Evolutionary conservation across 2,113 vertebrate species (phyloP), one percentile per base, ranked within the genome.

Genomic region (Nesogale talazaci): DNA sequence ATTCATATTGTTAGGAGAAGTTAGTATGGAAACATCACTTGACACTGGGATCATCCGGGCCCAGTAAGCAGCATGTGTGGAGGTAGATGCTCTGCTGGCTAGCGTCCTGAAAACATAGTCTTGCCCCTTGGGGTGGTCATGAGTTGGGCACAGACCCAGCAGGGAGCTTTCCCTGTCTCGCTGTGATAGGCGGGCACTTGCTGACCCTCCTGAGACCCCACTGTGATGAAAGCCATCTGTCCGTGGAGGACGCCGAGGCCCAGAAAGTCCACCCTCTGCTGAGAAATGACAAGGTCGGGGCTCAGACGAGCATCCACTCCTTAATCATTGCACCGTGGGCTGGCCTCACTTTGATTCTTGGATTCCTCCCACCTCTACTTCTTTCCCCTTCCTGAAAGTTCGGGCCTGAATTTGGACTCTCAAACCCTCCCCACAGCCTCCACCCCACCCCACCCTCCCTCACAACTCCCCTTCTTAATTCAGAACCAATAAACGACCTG

Each of bases 321-420:
- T 36, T 59, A 14, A 2, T 70, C 59, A n/a, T n/a, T 31, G n/a
- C n/a, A 70, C 11, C 23, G 77, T 63, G 79, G 79, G 69, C 82
- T 38, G 20, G 31, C 19, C 1, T 16, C 0, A 0, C 38, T 2
- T 16, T 38, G 6, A 31, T 1, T 2, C 6, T 40, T 27, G 0
- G 1, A 2, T n/a, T 8, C 36, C 31, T 15, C 57, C 70, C 16
- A 22, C 59, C 63, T 6, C 6, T 8, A 25, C 20, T 2, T 27
- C n/a, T 17, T 70, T 69, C 67, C 34, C 61, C 19, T 70, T 76
- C 67, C 42, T 61, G 12, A 2, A 67, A 4, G 25, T 19, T 38
- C 19, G 42, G 1, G 7, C 69, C 12, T 2, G 2, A 9, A 1
- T 6, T 25, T 52, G 14, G 1, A 2, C 16, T 77, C 36, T 9